Percentiles rank a stretch among this genome's conserved stretches.
phyloP scores from a whole-genome alignment of 2,113 vertebrate genomes.

The Loxodonta africana region DNA sequence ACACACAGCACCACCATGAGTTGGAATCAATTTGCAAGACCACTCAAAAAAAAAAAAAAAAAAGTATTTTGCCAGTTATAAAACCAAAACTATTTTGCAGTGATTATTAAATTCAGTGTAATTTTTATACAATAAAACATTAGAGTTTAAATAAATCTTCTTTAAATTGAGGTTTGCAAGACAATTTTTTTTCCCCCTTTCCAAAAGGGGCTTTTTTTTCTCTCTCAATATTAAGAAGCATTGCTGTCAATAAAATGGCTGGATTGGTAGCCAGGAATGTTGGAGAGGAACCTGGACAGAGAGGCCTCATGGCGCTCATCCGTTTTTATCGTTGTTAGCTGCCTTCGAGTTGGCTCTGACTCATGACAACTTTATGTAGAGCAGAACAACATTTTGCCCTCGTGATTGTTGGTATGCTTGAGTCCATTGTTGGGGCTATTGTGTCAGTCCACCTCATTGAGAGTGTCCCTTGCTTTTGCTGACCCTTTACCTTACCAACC shows the following conservation, averaged over 20 bases:
- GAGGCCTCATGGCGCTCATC: background rate
- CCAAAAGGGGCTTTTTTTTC: background rate
- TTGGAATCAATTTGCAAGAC: background rate
- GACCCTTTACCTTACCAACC: background rate
- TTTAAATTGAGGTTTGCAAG: background rate
- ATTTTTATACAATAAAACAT: background rate
- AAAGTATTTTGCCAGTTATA: background rate
- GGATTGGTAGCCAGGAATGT: background rate
- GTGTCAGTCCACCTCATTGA: background rate
- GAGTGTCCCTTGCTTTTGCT: background rate
- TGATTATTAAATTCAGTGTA: background rate
- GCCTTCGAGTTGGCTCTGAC: background rate
- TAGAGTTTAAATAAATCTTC: constrained; percentile 31
- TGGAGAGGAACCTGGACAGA: background rate
- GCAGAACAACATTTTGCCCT: background rate
- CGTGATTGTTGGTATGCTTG: background rate
- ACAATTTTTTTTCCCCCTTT: background rate
- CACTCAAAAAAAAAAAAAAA: background rate
- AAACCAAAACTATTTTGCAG: constrained; percentile 39
- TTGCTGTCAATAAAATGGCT: background rate
- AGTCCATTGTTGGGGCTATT: background rate
- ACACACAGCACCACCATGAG: too few species aligned
- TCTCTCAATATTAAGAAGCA: background rate
- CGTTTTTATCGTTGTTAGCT: background rate
- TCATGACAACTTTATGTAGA: background rate